These are phyloP conservation scores for Philonicus albiceps DNA, from an alignment of 2,888 invertebrate species.

Conservation along the genomic window DNA sequence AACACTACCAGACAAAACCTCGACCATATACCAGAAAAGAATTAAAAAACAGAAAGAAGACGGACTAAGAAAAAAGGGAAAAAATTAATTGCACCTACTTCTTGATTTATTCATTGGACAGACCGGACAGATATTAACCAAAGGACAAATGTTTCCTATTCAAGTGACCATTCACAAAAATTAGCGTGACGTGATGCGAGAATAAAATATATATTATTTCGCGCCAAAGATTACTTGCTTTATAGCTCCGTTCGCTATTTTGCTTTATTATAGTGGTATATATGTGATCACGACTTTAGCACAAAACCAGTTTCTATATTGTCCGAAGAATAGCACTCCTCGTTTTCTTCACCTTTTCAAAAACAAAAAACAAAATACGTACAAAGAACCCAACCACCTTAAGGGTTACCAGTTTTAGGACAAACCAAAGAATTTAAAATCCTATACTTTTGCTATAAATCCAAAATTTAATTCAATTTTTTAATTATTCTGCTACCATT, in stretches of 20 bases:
- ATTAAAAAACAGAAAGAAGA: neutral
- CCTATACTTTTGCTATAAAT: neutral
- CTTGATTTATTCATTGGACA: neutral
- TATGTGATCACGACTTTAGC: neutral
- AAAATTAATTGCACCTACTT: neutral
- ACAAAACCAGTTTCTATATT: neutral
- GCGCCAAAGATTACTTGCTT: neutral
- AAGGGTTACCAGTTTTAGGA: neutral
- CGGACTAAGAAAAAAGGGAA: neutral
- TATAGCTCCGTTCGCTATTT: neutral
- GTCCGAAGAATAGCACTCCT: neutral
- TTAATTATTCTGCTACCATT: neutral
- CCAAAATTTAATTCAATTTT: neutral
- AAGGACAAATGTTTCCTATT: neutral
- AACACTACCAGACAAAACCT: neutral
- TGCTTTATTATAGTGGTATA: neutral
- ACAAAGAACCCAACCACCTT: neutral
- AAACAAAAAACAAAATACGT: neutral
- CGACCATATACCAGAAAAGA: neutral
- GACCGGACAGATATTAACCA: neutral
- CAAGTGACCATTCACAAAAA: neutral
- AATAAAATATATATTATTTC: neutral
- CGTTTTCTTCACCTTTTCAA: neutral
- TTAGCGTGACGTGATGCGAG: neutral
- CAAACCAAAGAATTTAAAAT: neutral